These are phyloP conservation scores for Periophthalmodon schlosseri DNA, from an alignment of 2,113 vertebrate species.

Conservation along the genomic window DNA sequence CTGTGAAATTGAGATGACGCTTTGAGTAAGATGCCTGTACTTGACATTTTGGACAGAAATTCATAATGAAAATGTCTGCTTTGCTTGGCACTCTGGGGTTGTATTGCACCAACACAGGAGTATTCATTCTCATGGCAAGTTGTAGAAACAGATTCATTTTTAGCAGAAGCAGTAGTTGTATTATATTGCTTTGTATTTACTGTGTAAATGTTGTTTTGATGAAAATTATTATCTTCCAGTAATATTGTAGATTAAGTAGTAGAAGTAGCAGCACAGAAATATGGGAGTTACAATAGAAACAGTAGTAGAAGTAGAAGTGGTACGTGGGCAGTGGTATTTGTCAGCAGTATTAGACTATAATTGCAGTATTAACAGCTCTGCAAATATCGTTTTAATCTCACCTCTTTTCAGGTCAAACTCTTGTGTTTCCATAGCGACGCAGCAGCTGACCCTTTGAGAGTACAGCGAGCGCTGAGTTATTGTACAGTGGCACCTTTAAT, in stretches of 20 bases:
- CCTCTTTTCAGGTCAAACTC: constrained; percentile 48
- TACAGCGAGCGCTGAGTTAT: constrained; percentile 46
- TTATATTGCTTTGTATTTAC: no score
- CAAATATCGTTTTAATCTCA: constrained; percentile 24
- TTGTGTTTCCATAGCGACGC: constrained; percentile 66
- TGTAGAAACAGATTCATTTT: not conserved
- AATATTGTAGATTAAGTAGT: no score
- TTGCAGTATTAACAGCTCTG: not conserved
- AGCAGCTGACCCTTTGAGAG: constrained; percentile 53
- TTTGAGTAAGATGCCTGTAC: constrained; percentile 18
- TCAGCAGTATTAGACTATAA: no score
- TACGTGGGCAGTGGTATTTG: no score
- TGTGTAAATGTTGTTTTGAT: no score
- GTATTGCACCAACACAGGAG: not conserved
- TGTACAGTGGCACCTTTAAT: constrained; percentile 58
- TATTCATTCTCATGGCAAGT: not conserved
- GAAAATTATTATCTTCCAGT: no score
- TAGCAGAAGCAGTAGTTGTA: no score
- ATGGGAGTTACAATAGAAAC: no score
- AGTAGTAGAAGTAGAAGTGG: no score
- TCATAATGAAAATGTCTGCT: not conserved
- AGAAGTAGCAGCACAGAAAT: no score
- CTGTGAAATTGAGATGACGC: constrained; percentile 23
- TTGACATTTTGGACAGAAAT: constrained; percentile 7
- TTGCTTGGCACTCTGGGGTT: not conserved